A percentile compares a stretch with the other conserved stretches of the same genome.
Conservation (phyloP, 1,140 invertebrate genomes). For the Bombus polaris region DNA sequence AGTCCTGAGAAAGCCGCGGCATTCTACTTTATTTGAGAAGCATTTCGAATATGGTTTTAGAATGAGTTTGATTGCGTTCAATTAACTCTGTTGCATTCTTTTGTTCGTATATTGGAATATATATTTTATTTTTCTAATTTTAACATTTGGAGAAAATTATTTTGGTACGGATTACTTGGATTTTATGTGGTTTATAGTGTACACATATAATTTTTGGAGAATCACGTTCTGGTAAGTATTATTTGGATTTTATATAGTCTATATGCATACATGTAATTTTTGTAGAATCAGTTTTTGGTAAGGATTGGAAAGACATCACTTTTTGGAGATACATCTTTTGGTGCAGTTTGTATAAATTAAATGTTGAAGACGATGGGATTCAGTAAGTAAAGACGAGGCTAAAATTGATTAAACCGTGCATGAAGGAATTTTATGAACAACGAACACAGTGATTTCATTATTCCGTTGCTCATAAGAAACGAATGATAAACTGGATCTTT, state of each 20-base stretch:
- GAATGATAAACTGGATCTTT: too few relatives aligned
- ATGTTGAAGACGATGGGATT: not conserved
- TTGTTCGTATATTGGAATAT: too few relatives aligned
- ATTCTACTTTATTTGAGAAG: not conserved
- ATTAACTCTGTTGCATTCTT: too few relatives aligned
- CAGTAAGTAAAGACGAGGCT: not conserved
- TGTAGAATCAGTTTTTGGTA: not conserved
- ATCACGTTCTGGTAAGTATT: not conserved
- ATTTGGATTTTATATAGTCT: not conserved
- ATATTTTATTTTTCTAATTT: too few relatives aligned
- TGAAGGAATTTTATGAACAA: not conserved
- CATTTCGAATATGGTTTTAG: too few relatives aligned
- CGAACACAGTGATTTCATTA: not conserved
- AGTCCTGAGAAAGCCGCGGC: not conserved
- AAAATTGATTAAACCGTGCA: not conserved
- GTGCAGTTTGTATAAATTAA: not conserved
- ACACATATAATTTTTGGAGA: not conserved
- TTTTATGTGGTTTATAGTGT: not conserved
- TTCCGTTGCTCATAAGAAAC: not conserved
- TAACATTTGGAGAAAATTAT: too few relatives aligned
- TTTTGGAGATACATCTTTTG: too few relatives aligned
- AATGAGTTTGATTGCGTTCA: too few relatives aligned
- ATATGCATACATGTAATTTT: not conserved
- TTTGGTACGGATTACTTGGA: too few relatives aligned
- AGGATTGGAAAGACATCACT: too few relatives aligned